A percentile compares a stretch with the other conserved stretches of the same genome.
These are phyloP conservation scores for Microcebus griseorufus DNA, from an alignment of 2,113 vertebrate genomes.

Conservation along the genomic window DNA sequence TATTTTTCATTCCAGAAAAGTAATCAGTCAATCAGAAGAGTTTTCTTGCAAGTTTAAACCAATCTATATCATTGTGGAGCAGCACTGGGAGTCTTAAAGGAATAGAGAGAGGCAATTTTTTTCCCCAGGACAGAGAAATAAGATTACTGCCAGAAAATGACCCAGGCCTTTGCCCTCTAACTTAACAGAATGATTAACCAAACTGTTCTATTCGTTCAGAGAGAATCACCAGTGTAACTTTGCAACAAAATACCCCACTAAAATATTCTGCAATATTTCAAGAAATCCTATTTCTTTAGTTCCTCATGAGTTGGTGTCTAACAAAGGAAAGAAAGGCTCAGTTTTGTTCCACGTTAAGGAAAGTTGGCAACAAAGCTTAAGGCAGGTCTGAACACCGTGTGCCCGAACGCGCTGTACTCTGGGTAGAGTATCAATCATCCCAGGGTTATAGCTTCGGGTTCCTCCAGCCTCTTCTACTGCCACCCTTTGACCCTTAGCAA, in stretches of 20 bases:
- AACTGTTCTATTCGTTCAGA: slow-evolving; percentile 5
- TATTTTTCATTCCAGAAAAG: background rate
- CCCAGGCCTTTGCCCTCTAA: background rate
- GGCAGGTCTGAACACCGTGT: background rate
- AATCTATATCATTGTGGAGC: background rate
- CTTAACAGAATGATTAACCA: slow-evolving; percentile 37
- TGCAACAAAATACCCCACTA: background rate
- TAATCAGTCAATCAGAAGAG: background rate
- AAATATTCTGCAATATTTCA: background rate
- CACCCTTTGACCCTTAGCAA: background rate
- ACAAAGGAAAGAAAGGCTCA: background rate
- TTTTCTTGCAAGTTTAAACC: background rate
- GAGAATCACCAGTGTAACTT: background rate
- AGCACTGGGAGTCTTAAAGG: background rate
- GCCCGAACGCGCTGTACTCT: background rate
- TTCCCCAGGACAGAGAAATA: background rate
- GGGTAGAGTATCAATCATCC: background rate
- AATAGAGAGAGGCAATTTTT: background rate
- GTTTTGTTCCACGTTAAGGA: background rate
- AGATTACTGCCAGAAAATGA: slow-evolving; percentile 6
- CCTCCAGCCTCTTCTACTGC: background rate
- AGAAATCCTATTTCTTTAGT: background rate
- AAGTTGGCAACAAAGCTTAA: background rate
- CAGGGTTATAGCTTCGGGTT: background rate
- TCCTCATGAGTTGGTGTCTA: background rate